These are phyloP conservation scores for Mechanitis mazaeus DNA, from an alignment of 2,888 invertebrate genomes.

Conservation along the genomic window DNA sequence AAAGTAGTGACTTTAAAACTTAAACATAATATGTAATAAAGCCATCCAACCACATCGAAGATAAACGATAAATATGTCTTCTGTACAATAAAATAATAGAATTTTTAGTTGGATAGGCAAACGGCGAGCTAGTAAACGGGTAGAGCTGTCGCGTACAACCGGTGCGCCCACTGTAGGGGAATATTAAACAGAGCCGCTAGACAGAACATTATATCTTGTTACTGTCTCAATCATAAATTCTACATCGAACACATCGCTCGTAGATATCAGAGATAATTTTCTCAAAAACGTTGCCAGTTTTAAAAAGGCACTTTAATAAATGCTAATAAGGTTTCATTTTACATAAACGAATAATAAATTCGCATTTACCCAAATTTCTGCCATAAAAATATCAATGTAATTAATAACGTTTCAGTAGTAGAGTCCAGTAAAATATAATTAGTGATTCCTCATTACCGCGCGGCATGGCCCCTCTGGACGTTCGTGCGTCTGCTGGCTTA, in stretches of 20 bases:
- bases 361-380: constrained; percentile 14
- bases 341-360: constrained; percentile 11
- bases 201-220: constrained; percentile 55
- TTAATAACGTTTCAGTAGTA: constrained; percentile 62
- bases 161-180: constrained; percentile 64
- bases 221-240: constrained; percentile 37
- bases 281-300: neutral
- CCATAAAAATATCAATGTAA: constrained; percentile 42
- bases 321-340: constrained; percentile 8
- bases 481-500: constrained; percentile 77
- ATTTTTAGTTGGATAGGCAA: constrained; percentile 61
- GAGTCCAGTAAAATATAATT: constrained; percentile 76
- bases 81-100: constrained; percentile 70
- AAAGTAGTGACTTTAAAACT: constrained; percentile 20
- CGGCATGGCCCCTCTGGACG: constrained; percentile 74
- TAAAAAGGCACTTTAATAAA: neutral
- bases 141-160: constrained; percentile 66
- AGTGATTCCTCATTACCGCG: constrained; percentile 76
- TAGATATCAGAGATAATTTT: constrained; percentile 5
- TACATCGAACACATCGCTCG: constrained; percentile 7
- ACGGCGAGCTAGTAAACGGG: constrained; percentile 56
- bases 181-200: constrained; percentile 63
- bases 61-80: constrained; percentile 56
- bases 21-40: constrained; percentile 10
- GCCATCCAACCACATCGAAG: too few species aligned